Evolutionary conservation across 1,140 invertebrate species (phyloP).

Genomic region (Anagrus nilaparvatae): DNA sequence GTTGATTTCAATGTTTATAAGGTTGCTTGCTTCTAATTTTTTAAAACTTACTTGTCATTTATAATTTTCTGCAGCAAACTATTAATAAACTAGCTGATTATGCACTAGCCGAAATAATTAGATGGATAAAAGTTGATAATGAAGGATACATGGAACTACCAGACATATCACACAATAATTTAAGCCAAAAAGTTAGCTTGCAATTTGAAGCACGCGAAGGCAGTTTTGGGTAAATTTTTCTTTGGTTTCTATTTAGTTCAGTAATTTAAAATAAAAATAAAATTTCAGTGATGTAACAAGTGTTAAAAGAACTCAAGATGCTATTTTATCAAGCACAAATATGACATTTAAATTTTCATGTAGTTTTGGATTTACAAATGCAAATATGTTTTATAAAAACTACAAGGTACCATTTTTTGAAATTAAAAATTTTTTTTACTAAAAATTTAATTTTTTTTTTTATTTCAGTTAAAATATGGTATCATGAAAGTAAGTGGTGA

Average conservation of each 20-base stretch:
- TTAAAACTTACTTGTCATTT: too few species aligned
- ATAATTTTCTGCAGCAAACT: too few species aligned
- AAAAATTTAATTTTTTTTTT: too few species aligned
- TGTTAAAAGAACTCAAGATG: slow-evolving; percentile 16
- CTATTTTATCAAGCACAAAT: slow-evolving; percentile 5
- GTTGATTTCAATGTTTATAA: too few species aligned
- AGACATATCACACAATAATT: too few species aligned
- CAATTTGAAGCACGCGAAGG: slow-evolving; percentile 14
- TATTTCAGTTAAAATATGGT: slow-evolving; percentile 16
- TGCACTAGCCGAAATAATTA: slow-evolving; percentile 7
- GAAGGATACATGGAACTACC: slow-evolving; percentile 16
- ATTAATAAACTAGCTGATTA: slow-evolving; percentile 16
- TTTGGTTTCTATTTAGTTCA: too few species aligned
- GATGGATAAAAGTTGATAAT: slow-evolving; percentile 11
- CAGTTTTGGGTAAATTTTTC: slow-evolving; percentile 18
- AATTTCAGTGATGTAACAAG: slow-evolving; percentile 20
- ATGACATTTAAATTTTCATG: slow-evolving; percentile 12
- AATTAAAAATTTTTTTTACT: too few species aligned
- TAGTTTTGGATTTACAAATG: slow-evolving; percentile 15
- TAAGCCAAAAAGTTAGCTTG: too few species aligned
- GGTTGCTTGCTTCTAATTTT: too few species aligned
- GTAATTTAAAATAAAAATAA: too few species aligned
- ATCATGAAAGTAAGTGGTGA: slow-evolving; percentile 13
- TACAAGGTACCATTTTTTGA: too few species aligned
- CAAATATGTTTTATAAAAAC: slow-evolving; percentile 12